A percentile compares a stretch with the other conserved stretches of the same genome.
Conservation (phyloP, 2,888 invertebrate species). For the Lasioglossum calceatum region DNA sequence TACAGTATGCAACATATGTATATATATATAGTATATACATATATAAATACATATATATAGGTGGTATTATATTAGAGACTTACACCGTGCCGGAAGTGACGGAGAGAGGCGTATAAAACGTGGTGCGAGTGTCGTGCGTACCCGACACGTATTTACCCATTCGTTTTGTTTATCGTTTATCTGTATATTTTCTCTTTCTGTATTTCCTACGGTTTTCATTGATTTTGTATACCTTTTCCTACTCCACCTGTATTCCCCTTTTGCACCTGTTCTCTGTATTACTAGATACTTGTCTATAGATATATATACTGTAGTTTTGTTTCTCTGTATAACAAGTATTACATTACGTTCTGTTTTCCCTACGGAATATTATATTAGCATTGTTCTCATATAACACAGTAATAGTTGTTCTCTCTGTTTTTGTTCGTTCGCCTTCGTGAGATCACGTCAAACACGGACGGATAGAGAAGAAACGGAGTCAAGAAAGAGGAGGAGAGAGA, state of each 20-base stretch:
- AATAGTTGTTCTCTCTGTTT: slow-evolving; percentile 31
- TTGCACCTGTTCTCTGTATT: not conserved
- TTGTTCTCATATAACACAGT: not conserved
- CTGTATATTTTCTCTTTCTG: slow-evolving; percentile 28
- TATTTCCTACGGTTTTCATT: slow-evolving; percentile 28
- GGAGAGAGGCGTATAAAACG: slow-evolving; percentile 46
- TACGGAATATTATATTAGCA: not conserved
- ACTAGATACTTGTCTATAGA: not conserved
- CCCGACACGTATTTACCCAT: slow-evolving; percentile 37
- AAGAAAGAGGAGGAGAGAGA: slow-evolving; percentile 39
- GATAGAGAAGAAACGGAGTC: slow-evolving; percentile 23
- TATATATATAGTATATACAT: not conserved
- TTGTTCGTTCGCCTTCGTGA: slow-evolving; percentile 63
- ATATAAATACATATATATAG: not conserved
- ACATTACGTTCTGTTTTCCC: not conserved
- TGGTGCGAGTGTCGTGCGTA: slow-evolving; percentile 58
- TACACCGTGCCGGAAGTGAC: slow-evolving; percentile 59
- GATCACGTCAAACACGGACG: slow-evolving; percentile 24
- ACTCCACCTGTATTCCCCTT: not conserved
- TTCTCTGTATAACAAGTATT: not conserved
- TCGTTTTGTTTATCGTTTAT: slow-evolving; percentile 3
- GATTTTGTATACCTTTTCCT: not conserved
- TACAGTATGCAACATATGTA: not conserved
- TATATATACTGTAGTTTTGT: not conserved
- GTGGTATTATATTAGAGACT: slow-evolving; percentile 39